Conservation (phyloP, 2,888 invertebrate genomes). For the Clunio marinus region DNA sequence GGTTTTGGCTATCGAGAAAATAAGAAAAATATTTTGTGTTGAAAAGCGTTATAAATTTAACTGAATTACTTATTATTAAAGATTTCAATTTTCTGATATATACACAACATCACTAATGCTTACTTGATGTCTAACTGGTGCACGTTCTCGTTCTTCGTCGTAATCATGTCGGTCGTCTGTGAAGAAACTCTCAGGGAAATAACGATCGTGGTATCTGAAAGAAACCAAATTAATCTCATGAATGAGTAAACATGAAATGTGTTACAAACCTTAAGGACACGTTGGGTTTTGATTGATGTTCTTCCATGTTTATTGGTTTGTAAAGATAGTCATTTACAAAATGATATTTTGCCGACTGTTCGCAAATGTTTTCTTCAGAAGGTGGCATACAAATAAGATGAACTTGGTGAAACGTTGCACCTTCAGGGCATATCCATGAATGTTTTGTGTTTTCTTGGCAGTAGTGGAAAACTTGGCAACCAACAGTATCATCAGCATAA, state of each 20-base stretch:
- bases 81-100: constrained; percentile 37
- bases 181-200: constrained; percentile 76
- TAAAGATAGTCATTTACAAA: constrained; percentile 91
- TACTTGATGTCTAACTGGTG: constrained; percentile 47
- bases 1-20: constrained; percentile 20
- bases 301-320: constrained; percentile 79
- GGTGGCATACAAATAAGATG: constrained; percentile 92
- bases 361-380: constrained; percentile 81
- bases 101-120: constrained; percentile 39
- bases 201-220: constrained; percentile 71
- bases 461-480: constrained; percentile 90
- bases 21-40: not conserved
- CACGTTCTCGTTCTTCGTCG: constrained; percentile 47
- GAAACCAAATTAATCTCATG: too few species aligned
- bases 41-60: not conserved
- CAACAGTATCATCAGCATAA: constrained; percentile 83
- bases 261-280: constrained; percentile 57
- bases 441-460: constrained; percentile 85
- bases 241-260: not conserved
- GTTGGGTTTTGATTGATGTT: constrained; percentile 75
- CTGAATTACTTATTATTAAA: constrained; percentile 20
- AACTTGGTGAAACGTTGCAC: constrained; percentile 59
- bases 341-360: constrained; percentile 82
- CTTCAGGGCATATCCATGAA: constrained; percentile 91
- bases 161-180: constrained; percentile 55